Evolutionary conservation across 1,140 invertebrate species (phyloP).

Genomic region (Fopius arisanus): DNA sequence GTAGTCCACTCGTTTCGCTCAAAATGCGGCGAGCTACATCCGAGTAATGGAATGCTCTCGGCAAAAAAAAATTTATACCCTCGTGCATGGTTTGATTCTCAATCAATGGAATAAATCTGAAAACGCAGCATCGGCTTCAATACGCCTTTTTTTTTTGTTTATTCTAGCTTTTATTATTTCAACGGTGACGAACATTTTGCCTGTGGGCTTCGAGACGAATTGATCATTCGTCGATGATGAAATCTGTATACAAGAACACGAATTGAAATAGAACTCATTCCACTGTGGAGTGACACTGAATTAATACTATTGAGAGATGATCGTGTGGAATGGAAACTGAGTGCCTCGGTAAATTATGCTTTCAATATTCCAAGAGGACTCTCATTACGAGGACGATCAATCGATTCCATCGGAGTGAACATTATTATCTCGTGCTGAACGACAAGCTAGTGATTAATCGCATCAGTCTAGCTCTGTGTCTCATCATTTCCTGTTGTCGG

Average conservation of each 20-base stretch:
- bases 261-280: background rate
- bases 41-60: background rate
- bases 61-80: background rate
- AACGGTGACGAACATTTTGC: too few relatives aligned
- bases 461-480: background rate
- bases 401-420: background rate
- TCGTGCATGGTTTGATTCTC: background rate
- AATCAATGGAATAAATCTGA: background rate
- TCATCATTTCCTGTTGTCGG: background rate
- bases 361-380: background rate
- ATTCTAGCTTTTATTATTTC: too few relatives aligned
- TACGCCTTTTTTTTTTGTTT: too few relatives aligned
- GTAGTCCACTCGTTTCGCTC: background rate
- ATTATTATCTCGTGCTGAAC: background rate
- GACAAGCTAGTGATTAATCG: background rate
- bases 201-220: too few relatives aligned
- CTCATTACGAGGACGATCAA: background rate
- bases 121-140: background rate
- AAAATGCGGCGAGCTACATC: background rate
- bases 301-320: background rate
- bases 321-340: background rate
- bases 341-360: background rate
- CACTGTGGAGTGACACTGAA: background rate
- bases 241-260: too few relatives aligned
- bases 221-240: too few relatives aligned